Base-by-base conservation (phyloP, 2,888 invertebrate species). In the Pogonocherus hispidulus region DNA sequence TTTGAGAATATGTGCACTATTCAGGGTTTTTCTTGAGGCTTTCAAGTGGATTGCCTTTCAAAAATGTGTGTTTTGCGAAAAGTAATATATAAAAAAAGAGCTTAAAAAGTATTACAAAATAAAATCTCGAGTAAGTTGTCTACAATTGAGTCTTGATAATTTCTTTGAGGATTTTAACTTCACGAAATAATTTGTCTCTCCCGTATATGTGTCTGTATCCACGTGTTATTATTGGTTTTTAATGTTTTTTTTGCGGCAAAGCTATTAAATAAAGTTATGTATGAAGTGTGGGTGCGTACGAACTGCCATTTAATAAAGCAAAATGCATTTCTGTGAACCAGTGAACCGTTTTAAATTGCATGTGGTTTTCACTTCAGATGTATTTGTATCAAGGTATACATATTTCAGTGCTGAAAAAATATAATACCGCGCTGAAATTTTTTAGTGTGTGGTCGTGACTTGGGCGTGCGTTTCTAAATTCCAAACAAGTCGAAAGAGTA, bases 241-340 rank as follows among this genome's bases (percentile, higher is more conserved):
- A 11, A 5, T 2, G 32, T 6, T 8, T 8, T 32, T 32, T 32
- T 1, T 32, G 2, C 8, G 11, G 32, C 8, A 32, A 32, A 9
- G 32, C 32, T 32, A 32, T 32, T 32, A 32, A 32, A 32, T 32
- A 32, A 41, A 14, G 11, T 41, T 41, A 41, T 41, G 41, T 16
- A 41, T 41, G 11, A 41, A n/a, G 41, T 41, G 41, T 41, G n/a
- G 41, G 41, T 41, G 41, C 41, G 41, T 41, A 27, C n/a, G 14
- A 41, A 41, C n/a, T 41, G 41, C 41, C 3, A 41, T 41, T 14
- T 41, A 41, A 41, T 41, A n/a, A n/a, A 41, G 41, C 16, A 41
- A n/a, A 27, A n/a, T 11, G 27, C 51, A 51, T 51, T 23, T 27
- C 51, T 27, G 9, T 6, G 51, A 51, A 2, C n/a, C 51, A 27